A percentile compares a stretch with the other conserved stretches of the same genome.
phyloP scores from a whole-genome alignment of 64 coral and sea anemone genomes.

The Actinia equina region DNA sequence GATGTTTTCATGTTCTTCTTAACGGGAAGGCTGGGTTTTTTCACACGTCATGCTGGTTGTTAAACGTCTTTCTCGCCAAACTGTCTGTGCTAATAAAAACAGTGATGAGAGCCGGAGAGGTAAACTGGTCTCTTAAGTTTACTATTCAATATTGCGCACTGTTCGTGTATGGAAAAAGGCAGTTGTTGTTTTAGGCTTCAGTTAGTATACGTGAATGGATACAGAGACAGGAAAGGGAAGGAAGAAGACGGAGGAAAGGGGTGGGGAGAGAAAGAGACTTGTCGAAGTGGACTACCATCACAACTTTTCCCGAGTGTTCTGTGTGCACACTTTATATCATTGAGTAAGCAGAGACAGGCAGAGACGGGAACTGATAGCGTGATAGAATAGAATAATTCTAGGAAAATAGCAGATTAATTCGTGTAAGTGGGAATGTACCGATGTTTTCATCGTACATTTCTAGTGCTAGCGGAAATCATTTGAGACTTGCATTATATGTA shows the following conservation, averaged over 20 bases:
- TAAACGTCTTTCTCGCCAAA: background rate
- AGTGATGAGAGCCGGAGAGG: background rate
- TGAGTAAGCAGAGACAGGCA: too few species aligned
- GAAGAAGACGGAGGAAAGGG: background rate
- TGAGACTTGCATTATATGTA: too few species aligned
- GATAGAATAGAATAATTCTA: background rate
- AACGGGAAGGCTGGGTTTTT: background rate
- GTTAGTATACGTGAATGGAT: background rate
- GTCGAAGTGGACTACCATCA: background rate
- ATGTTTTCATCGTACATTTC: too few species aligned
- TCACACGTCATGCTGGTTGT: background rate
- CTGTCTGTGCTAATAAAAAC: too few species aligned
- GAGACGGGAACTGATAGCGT: too few species aligned
- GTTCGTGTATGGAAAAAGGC: too few species aligned
- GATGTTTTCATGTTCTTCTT: slow-evolving; percentile 21
- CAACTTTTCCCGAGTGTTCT: too few species aligned
- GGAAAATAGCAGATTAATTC: background rate
- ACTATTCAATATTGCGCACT: too few species aligned
- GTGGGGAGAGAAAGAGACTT: background rate
- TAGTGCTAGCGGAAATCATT: background rate
- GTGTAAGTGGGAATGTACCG: background rate
- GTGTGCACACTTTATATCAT: too few species aligned
- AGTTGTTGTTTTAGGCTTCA: background rate
- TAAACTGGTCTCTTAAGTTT: background rate
- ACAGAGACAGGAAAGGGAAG: background rate